Evolutionary conservation across 1,140 invertebrate genomes (phyloP), one percentile per base, ranked within the genome.

Genomic region (Kradibia gibbosae): DNA sequence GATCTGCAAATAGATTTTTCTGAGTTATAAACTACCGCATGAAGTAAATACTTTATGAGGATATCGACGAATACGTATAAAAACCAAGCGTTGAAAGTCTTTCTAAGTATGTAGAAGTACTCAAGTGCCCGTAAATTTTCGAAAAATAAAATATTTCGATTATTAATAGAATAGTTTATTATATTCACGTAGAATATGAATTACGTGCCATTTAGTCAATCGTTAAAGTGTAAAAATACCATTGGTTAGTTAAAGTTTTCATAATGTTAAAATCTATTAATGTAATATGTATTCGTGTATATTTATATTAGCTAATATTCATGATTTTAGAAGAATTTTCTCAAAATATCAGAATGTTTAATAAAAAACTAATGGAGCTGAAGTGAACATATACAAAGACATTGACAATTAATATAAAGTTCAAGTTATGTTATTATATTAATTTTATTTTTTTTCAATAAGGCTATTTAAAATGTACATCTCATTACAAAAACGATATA

Each of bases 111-210:
- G 45, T 70, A 17, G 17, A 17, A 74, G 73, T 75, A 39, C 60
- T 48, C 36, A 76, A 78, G 77, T 78, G 77, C 62, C 65, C 77
- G 55, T 53, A 70, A 78, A 65, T 78, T 78, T 22, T 31, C 22
- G 10, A 57, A 34, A 39, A 31, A 25, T 76, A 0, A 17, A 76
- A 36, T 65, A 65, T 65, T 67, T 36, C 34, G 4, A 62, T 76
- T 31, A 3, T 76, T 36, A 15, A 57, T 34, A 53, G 48, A 50
- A 55, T n/a, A 10, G 17, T 34, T 36, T 3, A 75, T n/a, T 22
- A n/a, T 11, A 60, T 57, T 53, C 4, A 57, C 20, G 15, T 4
- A 13, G 17, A 53, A 34, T 53, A 55, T 28, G 25, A 53, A 73
- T 48, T 53, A 36, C 4, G 7, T 36, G 28, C 25, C 11, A n/a